Evolutionary conservation across 1,140 invertebrate genomes (phyloP).

Genomic region (Lepidotrigona ventralis): DNA sequence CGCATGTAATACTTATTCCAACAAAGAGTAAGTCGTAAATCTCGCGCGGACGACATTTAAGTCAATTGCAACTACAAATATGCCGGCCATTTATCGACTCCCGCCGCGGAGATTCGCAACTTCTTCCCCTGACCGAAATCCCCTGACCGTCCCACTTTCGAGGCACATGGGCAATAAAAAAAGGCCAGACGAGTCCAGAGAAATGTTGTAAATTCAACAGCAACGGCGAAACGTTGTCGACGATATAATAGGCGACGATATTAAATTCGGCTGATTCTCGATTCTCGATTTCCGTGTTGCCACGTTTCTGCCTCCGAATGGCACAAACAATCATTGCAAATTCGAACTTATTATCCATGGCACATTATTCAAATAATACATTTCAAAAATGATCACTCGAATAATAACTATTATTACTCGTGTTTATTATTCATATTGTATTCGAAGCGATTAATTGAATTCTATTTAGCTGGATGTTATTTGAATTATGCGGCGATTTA

Average conservation of each 20-base stretch:
- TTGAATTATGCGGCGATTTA: no score
- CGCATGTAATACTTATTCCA: neutral
- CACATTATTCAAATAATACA: no score
- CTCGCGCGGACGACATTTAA: neutral
- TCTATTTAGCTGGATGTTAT: no score
- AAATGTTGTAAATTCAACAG: neutral
- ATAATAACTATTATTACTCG: no score
- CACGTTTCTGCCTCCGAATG: neutral
- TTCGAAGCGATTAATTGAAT: no score
- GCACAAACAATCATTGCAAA: neutral
- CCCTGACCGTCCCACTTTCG: slow-evolving; percentile 12
- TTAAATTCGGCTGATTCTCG: slow-evolving; percentile 1
- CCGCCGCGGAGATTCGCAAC: neutral
- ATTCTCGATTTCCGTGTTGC: neutral
- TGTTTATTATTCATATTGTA: no score
- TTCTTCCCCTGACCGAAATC: slow-evolving; percentile 29
- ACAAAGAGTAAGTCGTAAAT: slow-evolving; percentile 10
- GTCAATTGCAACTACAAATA: neutral
- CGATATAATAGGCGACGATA: neutral
- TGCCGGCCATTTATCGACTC: slow-evolving; percentile 15
- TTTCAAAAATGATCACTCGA: no score
- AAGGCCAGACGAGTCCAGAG: neutral
- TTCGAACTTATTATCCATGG: neutral
- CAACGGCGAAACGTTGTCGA: neutral
- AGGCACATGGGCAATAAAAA: slow-evolving; percentile 13